These are phyloP conservation scores for Salvelinus namaycush DNA, from an alignment of 2,113 vertebrate genomes.

Conservation along the genomic window DNA sequence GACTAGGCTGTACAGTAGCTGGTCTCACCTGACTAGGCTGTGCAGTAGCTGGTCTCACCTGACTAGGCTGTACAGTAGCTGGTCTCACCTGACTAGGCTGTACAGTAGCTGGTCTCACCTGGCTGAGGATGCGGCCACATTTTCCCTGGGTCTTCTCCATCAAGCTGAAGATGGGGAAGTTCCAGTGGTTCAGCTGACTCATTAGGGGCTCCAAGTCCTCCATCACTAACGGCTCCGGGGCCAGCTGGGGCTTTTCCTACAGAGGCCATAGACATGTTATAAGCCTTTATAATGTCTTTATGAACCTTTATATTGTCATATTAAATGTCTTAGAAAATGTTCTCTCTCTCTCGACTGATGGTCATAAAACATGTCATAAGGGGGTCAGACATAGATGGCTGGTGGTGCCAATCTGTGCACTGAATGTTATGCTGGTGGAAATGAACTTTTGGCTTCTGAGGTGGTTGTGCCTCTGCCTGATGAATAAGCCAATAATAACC, in stretches of 20 bases:
- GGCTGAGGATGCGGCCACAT: constrained; percentile 93
- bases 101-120: constrained; percentile 72
- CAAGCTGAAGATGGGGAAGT: constrained; percentile 96
- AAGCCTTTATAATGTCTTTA: too few relatives aligned
- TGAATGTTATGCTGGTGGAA: neutral
- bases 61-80: too few relatives aligned
- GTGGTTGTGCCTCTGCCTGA: neutral
- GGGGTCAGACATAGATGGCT: too few relatives aligned
- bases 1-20: too few relatives aligned
- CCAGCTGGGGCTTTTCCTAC: constrained; percentile 88
- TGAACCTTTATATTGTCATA: too few relatives aligned
- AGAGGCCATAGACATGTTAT: neutral
- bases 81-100: too few relatives aligned
- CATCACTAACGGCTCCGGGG: constrained; percentile 93
- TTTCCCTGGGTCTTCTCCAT: constrained; percentile 92
- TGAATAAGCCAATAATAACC: too few relatives aligned
- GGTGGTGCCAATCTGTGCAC: neutral
- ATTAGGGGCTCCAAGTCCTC: constrained; percentile 88
- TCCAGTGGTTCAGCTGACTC: constrained; percentile 94
- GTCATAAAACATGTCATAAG: too few relatives aligned
- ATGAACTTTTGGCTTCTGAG: neutral
- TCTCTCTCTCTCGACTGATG: too few relatives aligned
- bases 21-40: too few relatives aligned
- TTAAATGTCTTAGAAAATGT: too few relatives aligned
- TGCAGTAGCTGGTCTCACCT: too few relatives aligned